Percentiles rank a stretch among this genome's conserved stretches.
These are phyloP conservation scores for Sclerodermus sp. DNA, from an alignment of 2,888 invertebrate species.

Conservation along the genomic window DNA sequence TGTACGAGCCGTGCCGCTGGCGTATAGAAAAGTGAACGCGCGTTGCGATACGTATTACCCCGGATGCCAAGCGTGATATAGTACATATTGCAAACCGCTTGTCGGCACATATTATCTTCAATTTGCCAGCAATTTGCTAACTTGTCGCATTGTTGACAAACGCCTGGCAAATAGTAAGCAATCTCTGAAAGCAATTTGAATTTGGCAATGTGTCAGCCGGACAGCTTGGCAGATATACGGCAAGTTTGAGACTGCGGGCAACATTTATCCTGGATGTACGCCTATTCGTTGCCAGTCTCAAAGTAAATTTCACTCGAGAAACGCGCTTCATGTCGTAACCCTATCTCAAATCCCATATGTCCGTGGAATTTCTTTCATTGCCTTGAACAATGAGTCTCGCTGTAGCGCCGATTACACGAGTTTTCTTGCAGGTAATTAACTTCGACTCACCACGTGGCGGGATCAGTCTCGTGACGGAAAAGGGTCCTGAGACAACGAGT, in stretches of 20 bases:
- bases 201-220: background rate
- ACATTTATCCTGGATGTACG: too few species aligned
- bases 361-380: too few species aligned
- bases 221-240: too few species aligned
- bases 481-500: constrained; percentile 58
- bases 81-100: background rate
- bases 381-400: too few species aligned
- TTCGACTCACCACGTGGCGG: constrained; percentile 60
- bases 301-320: too few species aligned
- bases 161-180: background rate
- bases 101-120: background rate
- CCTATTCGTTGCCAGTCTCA: too few species aligned
- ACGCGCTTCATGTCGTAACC: too few species aligned
- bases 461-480: constrained; percentile 59
- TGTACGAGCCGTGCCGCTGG: too few species aligned
- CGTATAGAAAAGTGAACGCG: too few species aligned
- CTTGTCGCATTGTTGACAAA: background rate
- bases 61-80: background rate
- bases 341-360: too few species aligned
- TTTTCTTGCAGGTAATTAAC: constrained; percentile 55
- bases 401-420: too few species aligned
- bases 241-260: too few species aligned
- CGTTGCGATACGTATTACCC: background rate
- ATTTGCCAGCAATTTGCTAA: background rate
- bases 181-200: background rate